These are phyloP conservation scores for Nicator chloris DNA, from an alignment of 2,113 vertebrate genomes.

Conservation along the genomic window DNA sequence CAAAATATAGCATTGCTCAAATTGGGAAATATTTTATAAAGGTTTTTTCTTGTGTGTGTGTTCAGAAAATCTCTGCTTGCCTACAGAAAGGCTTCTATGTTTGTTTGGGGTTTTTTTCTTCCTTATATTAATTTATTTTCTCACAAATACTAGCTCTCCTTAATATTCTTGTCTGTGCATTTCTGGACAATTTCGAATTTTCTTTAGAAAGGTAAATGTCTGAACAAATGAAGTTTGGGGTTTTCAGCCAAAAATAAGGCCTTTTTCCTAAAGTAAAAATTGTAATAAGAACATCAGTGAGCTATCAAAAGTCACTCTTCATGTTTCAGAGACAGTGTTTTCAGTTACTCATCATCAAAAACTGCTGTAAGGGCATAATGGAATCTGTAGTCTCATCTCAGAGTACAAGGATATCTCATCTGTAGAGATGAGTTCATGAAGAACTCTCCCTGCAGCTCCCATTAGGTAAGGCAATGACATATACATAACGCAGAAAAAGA, in stretches of 20 bases:
- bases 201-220: not conserved
- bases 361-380: not conserved
- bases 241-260: not conserved
- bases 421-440: not conserved
- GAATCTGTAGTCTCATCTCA: not conserved
- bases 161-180: not conserved
- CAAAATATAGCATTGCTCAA: conserved; percentile 28
- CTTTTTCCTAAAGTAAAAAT: not conserved
- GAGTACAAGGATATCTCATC: not conserved
- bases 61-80: not conserved
- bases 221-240: not conserved
- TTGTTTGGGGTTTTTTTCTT: not conserved
- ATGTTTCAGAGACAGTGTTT: not conserved
- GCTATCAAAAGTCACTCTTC: not conserved
- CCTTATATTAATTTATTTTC: not conserved
- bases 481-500: not conserved
- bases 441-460: not conserved
- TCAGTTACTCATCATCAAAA: not conserved
- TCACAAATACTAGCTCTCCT: not conserved
- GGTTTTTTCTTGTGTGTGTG: not conserved
- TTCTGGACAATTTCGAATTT: not conserved
- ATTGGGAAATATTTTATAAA: conserved; percentile 3
- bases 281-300: not conserved
- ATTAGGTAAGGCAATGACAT: not conserved
- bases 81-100: not conserved